Evolutionary conservation across 2,797 vertebrate species (phyloP).

Genomic region (Periparus ater): DNA sequence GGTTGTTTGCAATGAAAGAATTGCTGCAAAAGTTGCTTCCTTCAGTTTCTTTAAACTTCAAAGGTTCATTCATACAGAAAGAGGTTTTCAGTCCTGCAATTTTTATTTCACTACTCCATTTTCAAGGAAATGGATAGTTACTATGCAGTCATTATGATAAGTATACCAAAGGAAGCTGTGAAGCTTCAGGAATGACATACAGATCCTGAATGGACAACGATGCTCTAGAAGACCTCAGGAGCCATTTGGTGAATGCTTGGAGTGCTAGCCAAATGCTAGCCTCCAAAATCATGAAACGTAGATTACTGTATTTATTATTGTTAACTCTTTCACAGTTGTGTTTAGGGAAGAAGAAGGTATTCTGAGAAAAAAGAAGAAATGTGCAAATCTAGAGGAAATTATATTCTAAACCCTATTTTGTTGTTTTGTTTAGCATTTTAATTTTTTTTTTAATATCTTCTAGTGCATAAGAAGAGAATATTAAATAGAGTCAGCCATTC

Average conservation of each 20-base stretch:
- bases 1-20: not conserved
- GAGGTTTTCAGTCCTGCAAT: not conserved
- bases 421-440: not conserved
- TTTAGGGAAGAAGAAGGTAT: not conserved
- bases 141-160: not conserved
- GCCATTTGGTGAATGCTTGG: not conserved
- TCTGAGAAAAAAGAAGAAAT: not conserved
- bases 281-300: not conserved
- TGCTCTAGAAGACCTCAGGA: not conserved
- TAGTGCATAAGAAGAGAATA: not conserved
- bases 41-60: not conserved
- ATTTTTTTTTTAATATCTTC: rapidly evolving
- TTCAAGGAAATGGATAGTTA: not conserved
- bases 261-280: not conserved
- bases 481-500: not conserved
- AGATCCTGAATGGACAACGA: not conserved
- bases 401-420: not conserved
- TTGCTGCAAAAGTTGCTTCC: not conserved
- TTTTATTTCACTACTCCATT: not conserved
- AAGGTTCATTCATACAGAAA: not conserved
- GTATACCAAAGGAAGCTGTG: not conserved
- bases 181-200: not conserved
- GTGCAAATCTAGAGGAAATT: not conserved
- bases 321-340: not conserved
- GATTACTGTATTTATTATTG: not conserved